Base-by-base conservation (phyloP, 2,113 vertebrate species). In the Nesogale talazaci region DNA sequence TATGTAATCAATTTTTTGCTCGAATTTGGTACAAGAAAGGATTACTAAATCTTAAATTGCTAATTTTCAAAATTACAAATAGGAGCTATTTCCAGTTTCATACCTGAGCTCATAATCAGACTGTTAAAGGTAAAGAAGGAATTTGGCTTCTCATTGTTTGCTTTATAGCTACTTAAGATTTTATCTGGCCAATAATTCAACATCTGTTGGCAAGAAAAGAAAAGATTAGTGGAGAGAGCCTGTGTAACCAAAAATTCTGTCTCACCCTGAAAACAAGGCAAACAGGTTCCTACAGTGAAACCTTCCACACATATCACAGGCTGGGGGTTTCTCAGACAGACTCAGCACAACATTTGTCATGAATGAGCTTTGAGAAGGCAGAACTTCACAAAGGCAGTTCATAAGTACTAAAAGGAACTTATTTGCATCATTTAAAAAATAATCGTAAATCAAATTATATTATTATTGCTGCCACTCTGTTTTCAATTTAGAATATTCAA, bases 401-500 rank as follows among this genome's bases (percentile, higher is more conserved):
- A 52, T 57, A n/a, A n/a, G 31, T 86, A 56, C 25, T 57, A 22
- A 80, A 87, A 92, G 46, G 74, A 22, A 83, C 23, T 86, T 36
- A 82, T 72, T 88, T 36, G 65, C 8, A 86, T 36, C 70, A 56
- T 79, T 86, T 91, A 38, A 76, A 86, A 96, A 83, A 57, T 83
- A 77, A 86, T 91, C n/a, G 78, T 67, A 89, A 92, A 63, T 86
- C 46, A 91, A 69, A 85, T 42, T 91, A 76, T 83, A 91, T 88
- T 77, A 63, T 34, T 88, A 81, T 56, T 86, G 59, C n/a, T 84
- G 63, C 15, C 17, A 67, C 56, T 75, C 31, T 88, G 63, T 65
- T 92, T 89, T 59, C 38, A 92, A 84, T 81, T 87, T 94, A 63
- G 59, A 95, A 86, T 87, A 90, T 81, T 90, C 79, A 88, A 90